phyloP scores from a whole-genome alignment of 2,888 invertebrate species.

The Drosophila sordidula region DNA sequence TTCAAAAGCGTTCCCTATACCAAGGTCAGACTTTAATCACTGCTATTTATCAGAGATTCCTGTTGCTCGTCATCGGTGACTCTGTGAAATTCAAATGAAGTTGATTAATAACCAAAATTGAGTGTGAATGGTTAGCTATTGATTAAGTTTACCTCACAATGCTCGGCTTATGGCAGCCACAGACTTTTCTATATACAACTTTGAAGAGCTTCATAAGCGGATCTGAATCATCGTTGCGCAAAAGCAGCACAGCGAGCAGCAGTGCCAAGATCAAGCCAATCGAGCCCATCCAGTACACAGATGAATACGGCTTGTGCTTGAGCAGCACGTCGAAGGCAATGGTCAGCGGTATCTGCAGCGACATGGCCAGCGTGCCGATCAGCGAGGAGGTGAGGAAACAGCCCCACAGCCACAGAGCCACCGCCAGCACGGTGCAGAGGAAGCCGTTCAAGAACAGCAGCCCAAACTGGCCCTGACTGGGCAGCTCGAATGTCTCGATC shows the following conservation, averaged over 20 bases:
- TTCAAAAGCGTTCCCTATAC: constrained; percentile 49
- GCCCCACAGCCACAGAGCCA: constrained; percentile 97
- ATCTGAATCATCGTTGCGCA: constrained; percentile 93
- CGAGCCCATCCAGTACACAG: constrained; percentile 91
- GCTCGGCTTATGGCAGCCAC: constrained; percentile 81
- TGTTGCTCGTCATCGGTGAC: constrained; percentile 88
- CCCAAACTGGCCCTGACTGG: constrained; percentile 92
- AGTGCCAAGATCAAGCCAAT: constrained; percentile 89
- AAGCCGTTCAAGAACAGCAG: constrained; percentile 93
- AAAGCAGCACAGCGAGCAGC: constrained; percentile 88
- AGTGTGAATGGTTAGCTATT: neutral
- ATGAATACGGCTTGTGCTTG: constrained; percentile 89
- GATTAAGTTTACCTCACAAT: constrained; percentile 80
- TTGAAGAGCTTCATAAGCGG: constrained; percentile 87
- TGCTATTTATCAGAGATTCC: constrained; percentile 87
- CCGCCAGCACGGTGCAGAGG: constrained; percentile 95
- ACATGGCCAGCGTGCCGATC: constrained; percentile 94
- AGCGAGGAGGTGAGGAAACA: constrained; percentile 96
- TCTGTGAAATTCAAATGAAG: constrained; percentile 55
- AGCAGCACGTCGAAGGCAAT: constrained; percentile 93
- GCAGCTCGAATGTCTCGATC: constrained; percentile 94
- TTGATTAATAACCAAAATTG: neutral
- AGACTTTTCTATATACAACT: constrained; percentile 83
- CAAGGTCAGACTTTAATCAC: constrained; percentile 57
- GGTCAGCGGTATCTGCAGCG: constrained; percentile 94